Base-by-base conservation (phyloP, 2,113 vertebrate genomes). In the Isurus oxyrinchus region DNA sequence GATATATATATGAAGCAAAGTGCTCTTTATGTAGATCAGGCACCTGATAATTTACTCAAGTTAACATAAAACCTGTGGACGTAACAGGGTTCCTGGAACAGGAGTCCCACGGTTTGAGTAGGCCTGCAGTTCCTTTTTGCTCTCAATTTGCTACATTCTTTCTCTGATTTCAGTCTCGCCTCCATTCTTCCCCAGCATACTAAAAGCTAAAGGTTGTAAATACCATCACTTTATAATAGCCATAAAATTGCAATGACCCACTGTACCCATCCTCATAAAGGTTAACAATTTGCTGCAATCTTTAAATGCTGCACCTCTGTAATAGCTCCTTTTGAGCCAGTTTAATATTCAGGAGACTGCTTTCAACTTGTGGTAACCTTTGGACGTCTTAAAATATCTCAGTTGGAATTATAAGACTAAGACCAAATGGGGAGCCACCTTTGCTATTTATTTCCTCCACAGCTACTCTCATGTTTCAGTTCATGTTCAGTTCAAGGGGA, bases 131-230 rank as follows among this genome's bases (percentile, higher is more conserved):
- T 55, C 27, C 66, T 76, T 93, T 72, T 44, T 31, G 55, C 94
- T 57, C 59, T 94, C 44, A 55, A 19, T 76, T 31, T 72, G 25
- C 1, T 19, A 72, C 94, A 95, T 72, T 72, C 67, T 55, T 53
- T 95, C 63, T 49, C 66, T 53, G 63, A 31, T 23, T 27, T 61
- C 63, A 67, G 44, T 90, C 87, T 31, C 31, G 49, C 10, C 81
- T 59, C 55, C 27, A 72, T 72, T 67, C 66, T 95, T 72, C 67
- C 66, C 69, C 63, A 44, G 44, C 27, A 19, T n/a, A 94, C 35
- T 63, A 94, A 94, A 63, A 63, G 35, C 59, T 40, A 63, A 93
- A 93, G 35, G 90, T 63, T 93, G 90, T 93, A 93, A 94, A 94
- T 94, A 63, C 90, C 59, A 40, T 66, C 55, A 57, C 31, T 91